Base-by-base conservation (phyloP, 1,140 invertebrate genomes). In the Trachymyrmex cornetzi region DNA sequence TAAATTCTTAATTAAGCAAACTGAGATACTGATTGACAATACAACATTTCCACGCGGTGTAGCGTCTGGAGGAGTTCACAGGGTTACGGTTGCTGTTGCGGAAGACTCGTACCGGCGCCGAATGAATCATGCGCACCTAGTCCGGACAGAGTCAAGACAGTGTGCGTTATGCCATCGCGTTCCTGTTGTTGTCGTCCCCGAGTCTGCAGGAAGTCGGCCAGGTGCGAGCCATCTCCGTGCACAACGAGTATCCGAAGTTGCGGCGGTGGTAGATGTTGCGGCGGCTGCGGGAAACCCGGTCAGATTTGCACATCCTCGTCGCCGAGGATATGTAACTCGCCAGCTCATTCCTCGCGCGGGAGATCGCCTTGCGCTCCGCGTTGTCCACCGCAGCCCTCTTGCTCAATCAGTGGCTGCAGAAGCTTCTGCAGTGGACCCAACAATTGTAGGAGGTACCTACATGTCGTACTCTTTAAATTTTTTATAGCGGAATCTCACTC, bases 201-300 rank as follows among this genome's bases (percentile, higher is more conserved):
- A n/a, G 66, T 90, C 80, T 92, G 86, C 57, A 84, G 71, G 53
- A 92, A 91, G 85, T 48, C 69, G 48, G 74, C 53, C 14, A 93
- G 85, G 74, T 88, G 89, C 85, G 67, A 84, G 14, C 57, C 55
- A n/a, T 75, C 87, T n/a, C 50, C 84, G 12, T 94, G 91, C 75
- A 88, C 61, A 12, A 77, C 71, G 16, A 87, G 90, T 7, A 6
- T 59, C 48, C 86, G 77, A 79, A 67, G 85, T 48, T 94, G 93
- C 64, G 89, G 90, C 9, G 85, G 88, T n/a, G 80, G 87, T 14
- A 92, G 93, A 88, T 93, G 85, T 77, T 94, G 93, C 71, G 91
- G 91, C 14, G 48, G 84, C 55, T 92, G 92, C 77, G 93, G 91
- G 59, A 94, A 93, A 77, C 80, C 90, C 38, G 92, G 90, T 50